A percentile compares a stretch with the other conserved stretches of the same genome.
These are phyloP conservation scores for Acanthosepion pharaonis DNA, from an alignment of 2,888 invertebrate genomes.

Conservation along the genomic window DNA sequence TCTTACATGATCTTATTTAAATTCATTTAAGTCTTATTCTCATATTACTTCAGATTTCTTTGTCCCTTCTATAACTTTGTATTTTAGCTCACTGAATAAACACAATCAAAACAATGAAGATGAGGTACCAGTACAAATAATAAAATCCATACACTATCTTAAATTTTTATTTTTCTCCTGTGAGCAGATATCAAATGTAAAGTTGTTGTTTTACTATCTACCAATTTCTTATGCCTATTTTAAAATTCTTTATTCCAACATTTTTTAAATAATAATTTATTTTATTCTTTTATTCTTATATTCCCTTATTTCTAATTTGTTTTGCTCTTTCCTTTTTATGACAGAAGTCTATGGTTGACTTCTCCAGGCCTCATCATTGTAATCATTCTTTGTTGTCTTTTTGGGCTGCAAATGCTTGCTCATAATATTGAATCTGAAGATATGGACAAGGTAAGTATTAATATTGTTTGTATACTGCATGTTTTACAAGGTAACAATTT, in stretches of 20 bases:
- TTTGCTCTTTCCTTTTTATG: background rate
- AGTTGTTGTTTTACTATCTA: too few relatives aligned
- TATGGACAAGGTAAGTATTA: constrained; percentile 24
- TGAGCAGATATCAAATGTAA: too few relatives aligned
- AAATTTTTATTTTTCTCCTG: too few relatives aligned
- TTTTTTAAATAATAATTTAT: background rate
- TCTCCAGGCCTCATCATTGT: constrained; percentile 36
- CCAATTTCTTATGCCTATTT: background rate
- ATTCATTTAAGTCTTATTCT: too few relatives aligned
- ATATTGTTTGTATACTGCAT: background rate
- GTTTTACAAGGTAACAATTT: too few relatives aligned
- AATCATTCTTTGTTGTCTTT: constrained; percentile 25
- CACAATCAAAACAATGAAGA: too few relatives aligned
- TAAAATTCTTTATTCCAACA: background rate
- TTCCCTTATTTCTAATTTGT: background rate
- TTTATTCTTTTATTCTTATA: background rate
- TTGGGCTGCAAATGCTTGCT: background rate
- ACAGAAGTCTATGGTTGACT: constrained; percentile 37
- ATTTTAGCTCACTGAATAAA: too few relatives aligned
- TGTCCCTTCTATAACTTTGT: too few relatives aligned
- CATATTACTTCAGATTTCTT: too few relatives aligned
- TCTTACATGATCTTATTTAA: too few relatives aligned
- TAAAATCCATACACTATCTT: too few relatives aligned
- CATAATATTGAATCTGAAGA: background rate
- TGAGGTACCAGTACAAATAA: too few relatives aligned